Evolutionary conservation across 1,140 invertebrate genomes (phyloP).

Genomic region (Temnothorax nylanderi): DNA sequence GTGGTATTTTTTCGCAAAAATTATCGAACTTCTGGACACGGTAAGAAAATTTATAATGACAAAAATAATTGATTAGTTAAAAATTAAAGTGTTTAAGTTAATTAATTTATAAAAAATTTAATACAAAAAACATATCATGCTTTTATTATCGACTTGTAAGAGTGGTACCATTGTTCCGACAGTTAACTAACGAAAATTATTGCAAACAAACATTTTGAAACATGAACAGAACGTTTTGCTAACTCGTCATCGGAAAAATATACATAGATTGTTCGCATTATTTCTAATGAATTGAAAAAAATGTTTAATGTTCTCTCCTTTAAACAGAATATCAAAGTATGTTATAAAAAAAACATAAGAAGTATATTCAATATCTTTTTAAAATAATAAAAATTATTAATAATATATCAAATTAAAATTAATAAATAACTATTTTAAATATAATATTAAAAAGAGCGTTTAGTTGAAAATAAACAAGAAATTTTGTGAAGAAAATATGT

Average conservation of each 20-base stretch:
- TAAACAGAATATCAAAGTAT: not conserved
- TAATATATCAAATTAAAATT: not conserved
- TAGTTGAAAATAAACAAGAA: not conserved
- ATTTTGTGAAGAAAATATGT: not conserved
- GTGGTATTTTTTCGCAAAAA: slow-evolving; percentile 88
- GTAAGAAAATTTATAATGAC: slow-evolving; percentile 71
- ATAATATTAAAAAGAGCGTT: no score
- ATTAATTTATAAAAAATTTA: not conserved
- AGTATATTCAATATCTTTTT: not conserved
- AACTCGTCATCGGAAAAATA: slow-evolving; percentile 4
- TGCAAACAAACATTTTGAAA: slow-evolving; percentile 20
- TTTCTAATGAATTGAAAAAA: not conserved
- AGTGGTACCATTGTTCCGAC: not conserved
- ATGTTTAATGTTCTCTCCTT: not conserved
- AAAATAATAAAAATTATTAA: not conserved
- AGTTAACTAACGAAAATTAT: not conserved
- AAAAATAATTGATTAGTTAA: not conserved
- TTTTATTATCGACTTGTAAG: slow-evolving; percentile 8
- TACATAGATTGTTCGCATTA: not conserved
- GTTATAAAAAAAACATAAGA: not conserved
- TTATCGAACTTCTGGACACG: slow-evolving; percentile 90
- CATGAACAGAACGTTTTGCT: not conserved
- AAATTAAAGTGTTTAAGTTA: not conserved
- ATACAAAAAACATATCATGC: not conserved
- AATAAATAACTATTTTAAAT: not conserved